Evolutionary conservation across 2,113 vertebrate species (phyloP).

Genomic region (Phrynosoma platyrhinos): DNA sequence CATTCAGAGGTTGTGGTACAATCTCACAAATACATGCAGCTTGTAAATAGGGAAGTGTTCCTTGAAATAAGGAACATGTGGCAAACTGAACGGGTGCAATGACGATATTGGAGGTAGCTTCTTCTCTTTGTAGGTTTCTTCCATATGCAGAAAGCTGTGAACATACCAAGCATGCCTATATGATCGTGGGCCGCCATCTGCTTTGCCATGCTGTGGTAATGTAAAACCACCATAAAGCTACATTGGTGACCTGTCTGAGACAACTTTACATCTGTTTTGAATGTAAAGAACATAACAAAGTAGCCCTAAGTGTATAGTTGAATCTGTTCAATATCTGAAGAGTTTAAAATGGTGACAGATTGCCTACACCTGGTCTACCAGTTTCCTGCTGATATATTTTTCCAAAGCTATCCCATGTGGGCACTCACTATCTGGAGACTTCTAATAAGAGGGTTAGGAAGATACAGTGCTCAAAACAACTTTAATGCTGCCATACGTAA

Average conservation of each 20-base stretch:
- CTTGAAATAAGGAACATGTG: neutral
- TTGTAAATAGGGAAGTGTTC: neutral
- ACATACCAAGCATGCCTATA: neutral
- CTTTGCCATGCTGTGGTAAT: conserved; percentile 9
- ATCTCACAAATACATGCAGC: neutral
- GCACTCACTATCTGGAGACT: neutral
- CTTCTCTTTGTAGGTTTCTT: neutral
- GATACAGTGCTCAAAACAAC: neutral
- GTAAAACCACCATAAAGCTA: neutral
- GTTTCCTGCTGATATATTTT: neutral
- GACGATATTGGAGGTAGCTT: neutral
- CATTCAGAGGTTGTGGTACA: neutral
- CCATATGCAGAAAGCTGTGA: neutral
- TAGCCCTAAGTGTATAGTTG: neutral
- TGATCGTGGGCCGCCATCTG: neutral
- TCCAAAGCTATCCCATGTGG: neutral
- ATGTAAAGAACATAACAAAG: conserved; percentile 8
- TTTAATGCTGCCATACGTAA: neutral
- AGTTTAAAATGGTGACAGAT: neutral
- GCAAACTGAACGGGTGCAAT: neutral
- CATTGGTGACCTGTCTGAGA: neutral
- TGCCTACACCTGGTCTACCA: neutral
- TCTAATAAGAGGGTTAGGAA: neutral
- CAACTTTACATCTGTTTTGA: conserved; percentile 22
- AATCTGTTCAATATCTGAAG: neutral